Base-by-base conservation (phyloP, 2,113 vertebrate genomes). In the Triplophysa siluroides region DNA sequence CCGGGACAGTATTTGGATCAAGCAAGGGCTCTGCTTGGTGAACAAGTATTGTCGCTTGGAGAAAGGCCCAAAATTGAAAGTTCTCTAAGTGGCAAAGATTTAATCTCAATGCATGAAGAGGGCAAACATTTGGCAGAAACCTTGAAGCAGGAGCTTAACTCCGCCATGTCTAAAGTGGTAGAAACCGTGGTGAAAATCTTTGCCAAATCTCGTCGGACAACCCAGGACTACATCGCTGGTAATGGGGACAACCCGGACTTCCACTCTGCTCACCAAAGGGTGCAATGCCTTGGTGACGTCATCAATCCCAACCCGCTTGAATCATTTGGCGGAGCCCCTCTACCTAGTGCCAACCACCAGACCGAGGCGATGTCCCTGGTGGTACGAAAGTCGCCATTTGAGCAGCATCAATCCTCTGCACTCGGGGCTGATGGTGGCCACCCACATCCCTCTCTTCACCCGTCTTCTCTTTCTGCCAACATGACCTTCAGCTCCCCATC, bases 161-260 rank as follows among this genome's bases (percentile, higher is more conserved):
- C 96, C 1, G 97, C 97, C 89, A 98, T 99, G 97, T 96, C 96
- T 0, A 96, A 98, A 81, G 97, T 99, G 12, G 97, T 99, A 88
- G 97, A 99, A 95, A 98, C 96, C 0, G 98, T 99, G 86, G 97
- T 99, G 56, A 98, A 99, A 89, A 96, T 99, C 85, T 99, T 99
- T 80, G 95, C 97, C 82, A 98, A 99, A 83, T 96, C 98, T 85
- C 93, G 95, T 8, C 91, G 91, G 63, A 97, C 95, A 75, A 96
- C 97, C 1, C 95, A 96, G 85, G 96, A 97, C 67, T 93, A 95
- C 86, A 98, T 98, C 0, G 92, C 94, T 2, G 93, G 97, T 87
- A 99, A 96, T 0, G 96, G 96, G 65, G 96, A 98, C 80, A 96
- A 95, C 92, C 96, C 96, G 86, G 97, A 98, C 90, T 97, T 98